Evolutionary conservation across 2,888 invertebrate genomes (phyloP).

Genomic region (Eulithis prunata): DNA sequence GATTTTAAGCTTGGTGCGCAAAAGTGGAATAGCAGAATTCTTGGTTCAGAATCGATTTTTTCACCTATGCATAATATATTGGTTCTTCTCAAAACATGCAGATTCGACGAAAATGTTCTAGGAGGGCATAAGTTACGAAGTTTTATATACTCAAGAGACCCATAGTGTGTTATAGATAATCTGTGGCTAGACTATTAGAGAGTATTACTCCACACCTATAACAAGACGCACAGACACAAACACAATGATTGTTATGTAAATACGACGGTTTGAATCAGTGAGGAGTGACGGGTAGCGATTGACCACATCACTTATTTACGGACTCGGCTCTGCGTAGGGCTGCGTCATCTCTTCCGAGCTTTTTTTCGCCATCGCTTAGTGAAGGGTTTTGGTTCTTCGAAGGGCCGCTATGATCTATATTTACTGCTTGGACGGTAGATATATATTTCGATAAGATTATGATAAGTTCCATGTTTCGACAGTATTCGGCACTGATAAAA

Average conservation of each 20-base stretch:
- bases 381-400: background rate
- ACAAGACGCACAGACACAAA: slow-evolving; percentile 13
- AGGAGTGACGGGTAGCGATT: slow-evolving; percentile 10
- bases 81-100: too few relatives aligned
- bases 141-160: background rate
- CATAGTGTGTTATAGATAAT: background rate
- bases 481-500: too few relatives aligned
- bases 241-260: slow-evolving; percentile 19
- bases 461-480: too few relatives aligned
- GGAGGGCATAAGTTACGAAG: background rate
- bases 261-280: slow-evolving; percentile 8
- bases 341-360: background rate
- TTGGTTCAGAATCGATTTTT: too few relatives aligned
- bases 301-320: slow-evolving; percentile 18
- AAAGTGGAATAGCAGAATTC: too few relatives aligned
- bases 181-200: background rate
- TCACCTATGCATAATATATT: too few relatives aligned
- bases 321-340: slow-evolving; percentile 3
- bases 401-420: too few relatives aligned
- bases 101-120: background rate
- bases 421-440: background rate
- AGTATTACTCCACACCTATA: slow-evolving; percentile 6
- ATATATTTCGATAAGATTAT: too few relatives aligned
- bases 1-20: too few relatives aligned
- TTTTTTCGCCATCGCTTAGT: too few relatives aligned